Evolutionary conservation across 2,888 invertebrate species (phyloP).

Genomic region (Eupithecia tripunctaria): DNA sequence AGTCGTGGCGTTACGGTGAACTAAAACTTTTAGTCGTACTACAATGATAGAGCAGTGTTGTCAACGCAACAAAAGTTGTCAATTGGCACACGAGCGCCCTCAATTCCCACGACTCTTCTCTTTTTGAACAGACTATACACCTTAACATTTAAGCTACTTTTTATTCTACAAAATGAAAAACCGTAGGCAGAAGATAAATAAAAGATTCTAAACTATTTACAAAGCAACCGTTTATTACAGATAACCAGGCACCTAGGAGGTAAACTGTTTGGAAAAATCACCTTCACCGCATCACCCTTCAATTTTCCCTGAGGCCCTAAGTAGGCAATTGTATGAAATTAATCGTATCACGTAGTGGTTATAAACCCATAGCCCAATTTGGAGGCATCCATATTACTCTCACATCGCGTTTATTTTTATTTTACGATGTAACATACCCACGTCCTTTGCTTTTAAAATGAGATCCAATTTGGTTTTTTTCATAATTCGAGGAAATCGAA

Average conservation of each 20-base stretch:
- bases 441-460: constrained; percentile 30
- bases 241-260: background rate
- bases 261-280: background rate
- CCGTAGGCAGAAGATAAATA: too few species aligned
- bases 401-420: constrained; percentile 44
- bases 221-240: background rate
- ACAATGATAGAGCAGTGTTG: too few species aligned
- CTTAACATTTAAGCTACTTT: too few species aligned
- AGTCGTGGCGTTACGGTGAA: too few species aligned
- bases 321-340: background rate
- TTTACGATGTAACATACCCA: constrained; percentile 30
- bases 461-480: constrained; percentile 43
- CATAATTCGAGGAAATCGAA: constrained; percentile 34
- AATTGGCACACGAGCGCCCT: too few species aligned
- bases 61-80: too few species aligned
- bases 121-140: too few species aligned
- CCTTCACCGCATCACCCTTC: background rate
- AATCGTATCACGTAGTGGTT: constrained; percentile 14
- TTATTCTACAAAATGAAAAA: too few species aligned
- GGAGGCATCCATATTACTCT: constrained; percentile 30
- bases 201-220: background rate
- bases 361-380: constrained; percentile 27
- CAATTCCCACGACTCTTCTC: too few species aligned
- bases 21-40: too few species aligned
- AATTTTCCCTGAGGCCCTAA: background rate